These are phyloP conservation scores for Polymixis lichenea DNA, from an alignment of 2,888 invertebrate genomes.

Conservation along the genomic window DNA sequence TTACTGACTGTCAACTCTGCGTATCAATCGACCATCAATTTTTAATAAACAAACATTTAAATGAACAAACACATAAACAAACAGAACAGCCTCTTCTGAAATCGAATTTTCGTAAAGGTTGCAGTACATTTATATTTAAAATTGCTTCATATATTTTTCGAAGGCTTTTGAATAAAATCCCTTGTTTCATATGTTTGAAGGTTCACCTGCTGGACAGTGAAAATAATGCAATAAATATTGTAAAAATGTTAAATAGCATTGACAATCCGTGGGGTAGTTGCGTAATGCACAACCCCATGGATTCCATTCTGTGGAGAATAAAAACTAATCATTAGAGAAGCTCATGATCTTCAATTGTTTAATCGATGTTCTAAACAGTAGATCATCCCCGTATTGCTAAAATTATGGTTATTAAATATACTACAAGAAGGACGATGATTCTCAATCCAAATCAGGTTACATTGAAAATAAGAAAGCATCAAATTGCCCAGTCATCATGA, in stretches of 20 bases:
- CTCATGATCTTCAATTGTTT: neutral
- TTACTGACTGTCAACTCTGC: constrained; percentile 36
- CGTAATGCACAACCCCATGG: no score
- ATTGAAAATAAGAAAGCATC: neutral
- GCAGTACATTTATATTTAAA: neutral
- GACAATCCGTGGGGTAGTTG: no score
- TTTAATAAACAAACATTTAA: constrained; percentile 27
- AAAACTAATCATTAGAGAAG: neutral
- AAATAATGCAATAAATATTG: neutral
- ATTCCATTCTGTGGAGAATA: neutral
- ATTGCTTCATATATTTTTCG: no score
- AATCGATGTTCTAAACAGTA: neutral
- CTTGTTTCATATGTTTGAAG: neutral
- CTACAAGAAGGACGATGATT: neutral
- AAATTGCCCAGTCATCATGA: neutral
- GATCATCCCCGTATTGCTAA: neutral
- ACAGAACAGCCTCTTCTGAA: neutral
- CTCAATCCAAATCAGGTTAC: neutral
- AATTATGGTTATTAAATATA: neutral
- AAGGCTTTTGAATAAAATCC: neutral
- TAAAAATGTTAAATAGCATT: neutral
- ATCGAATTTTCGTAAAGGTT: neutral
- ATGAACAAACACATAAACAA: constrained; percentile 9
- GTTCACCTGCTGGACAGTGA: neutral
- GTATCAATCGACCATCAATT: constrained; percentile 36